Conservation (phyloP, 2,113 vertebrate genomes). For the Malurus cyaneus region DNA sequence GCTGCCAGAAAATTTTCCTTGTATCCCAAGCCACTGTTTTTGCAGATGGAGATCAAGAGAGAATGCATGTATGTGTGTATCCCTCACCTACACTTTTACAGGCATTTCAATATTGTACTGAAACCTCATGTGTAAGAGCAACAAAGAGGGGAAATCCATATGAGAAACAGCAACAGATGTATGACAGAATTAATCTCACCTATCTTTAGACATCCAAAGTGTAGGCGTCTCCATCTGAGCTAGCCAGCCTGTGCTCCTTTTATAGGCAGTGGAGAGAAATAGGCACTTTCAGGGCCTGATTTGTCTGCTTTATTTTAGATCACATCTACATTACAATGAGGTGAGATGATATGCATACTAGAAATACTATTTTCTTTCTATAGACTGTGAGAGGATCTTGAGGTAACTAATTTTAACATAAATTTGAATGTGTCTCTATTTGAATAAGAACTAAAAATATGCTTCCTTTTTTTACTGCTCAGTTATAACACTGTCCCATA, state of each 20-base stretch:
- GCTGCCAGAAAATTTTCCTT: background rate
- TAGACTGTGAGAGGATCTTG: background rate
- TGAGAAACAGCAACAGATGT: conserved; percentile 30
- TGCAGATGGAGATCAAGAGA: background rate
- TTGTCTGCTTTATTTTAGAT: background rate
- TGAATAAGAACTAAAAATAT: background rate
- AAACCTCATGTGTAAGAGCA: background rate
- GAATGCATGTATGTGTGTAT: background rate
- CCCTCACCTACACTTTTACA: background rate
- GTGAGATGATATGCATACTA: background rate
- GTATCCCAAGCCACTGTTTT: background rate
- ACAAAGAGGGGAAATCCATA: conserved; percentile 1
- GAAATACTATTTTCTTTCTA: background rate
- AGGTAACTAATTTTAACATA: background rate
- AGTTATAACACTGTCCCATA: background rate
- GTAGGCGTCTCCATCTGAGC: conserved; percentile 19
- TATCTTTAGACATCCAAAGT: conserved; percentile 12
- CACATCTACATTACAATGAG: background rate
- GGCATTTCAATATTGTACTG: background rate
- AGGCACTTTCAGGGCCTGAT: background rate
- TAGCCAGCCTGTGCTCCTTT: conserved; percentile 2
- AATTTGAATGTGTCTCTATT: background rate
- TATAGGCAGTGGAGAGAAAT: conserved; percentile 2
- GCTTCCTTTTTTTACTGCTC: background rate
- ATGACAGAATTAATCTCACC: conserved; percentile 14